Evolutionary conservation across 2,888 invertebrate genomes (phyloP), one percentile per base, ranked within the genome.

Genomic region (Nymphalis polychloros): DNA sequence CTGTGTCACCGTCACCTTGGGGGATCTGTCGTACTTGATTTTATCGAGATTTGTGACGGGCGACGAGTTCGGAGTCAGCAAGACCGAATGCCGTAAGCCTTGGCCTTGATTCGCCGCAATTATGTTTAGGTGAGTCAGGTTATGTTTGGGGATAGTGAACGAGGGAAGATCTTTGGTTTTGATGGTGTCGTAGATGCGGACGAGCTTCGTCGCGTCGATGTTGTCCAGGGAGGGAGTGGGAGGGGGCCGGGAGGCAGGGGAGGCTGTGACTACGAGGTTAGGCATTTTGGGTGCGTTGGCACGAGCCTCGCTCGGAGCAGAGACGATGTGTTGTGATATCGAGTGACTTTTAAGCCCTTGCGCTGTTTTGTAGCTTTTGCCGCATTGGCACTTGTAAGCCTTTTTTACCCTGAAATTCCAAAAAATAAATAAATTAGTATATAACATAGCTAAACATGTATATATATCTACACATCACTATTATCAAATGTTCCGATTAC

Each of bases 351-450:
- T 96, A 80, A 97, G 93, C 69, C 96, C 96, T 86, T 96, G 95
- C 62, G 95, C 93, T 73, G 96, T 96, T 90, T 96, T 96, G 93
- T 97, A 97, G 85, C 95, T 96, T 93, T 97, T 97, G 79, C 96
- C 96, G 92, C 97, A 97, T 84, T 95, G 95, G 87, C 97, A 97
- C 85, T 95, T 96, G 92, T 95, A 97, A 53, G 95, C 95, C 92
- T 97, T 97, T 86, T 95, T 95, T 84, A 96, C 94, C 92, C 96
- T 96, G 92, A 52, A 93, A 73, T n/a, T 13, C 17, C 16, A 67
- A 59, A 53, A 64, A 16, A 61, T 35, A 35, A 41, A 41, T 27
- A 57, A 20, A 0, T 52, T 23, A 41, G 41, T 20, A 19, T 20
- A 52, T 35, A n/a, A 27, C 49, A 46, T 62, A 8, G 2, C 23